Conservation (phyloP, 1,140 invertebrate genomes). For the Homalodisca vitripennis region DNA sequence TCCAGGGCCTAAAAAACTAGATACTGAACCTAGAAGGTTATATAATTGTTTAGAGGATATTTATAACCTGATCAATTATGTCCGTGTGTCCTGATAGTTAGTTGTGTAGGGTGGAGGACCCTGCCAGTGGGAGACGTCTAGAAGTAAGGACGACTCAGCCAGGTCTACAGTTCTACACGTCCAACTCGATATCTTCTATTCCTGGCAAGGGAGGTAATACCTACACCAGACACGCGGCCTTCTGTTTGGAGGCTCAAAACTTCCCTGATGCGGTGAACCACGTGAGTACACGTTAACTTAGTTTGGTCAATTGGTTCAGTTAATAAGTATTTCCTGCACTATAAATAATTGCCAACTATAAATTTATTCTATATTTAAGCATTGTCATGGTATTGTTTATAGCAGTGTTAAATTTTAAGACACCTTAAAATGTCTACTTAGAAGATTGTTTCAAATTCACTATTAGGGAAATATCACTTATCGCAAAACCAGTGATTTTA, state of each 20-base stretch:
- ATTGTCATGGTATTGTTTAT: background rate
- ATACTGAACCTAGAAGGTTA: too few relatives aligned
- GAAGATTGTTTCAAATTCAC: background rate
- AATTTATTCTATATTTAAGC: background rate
- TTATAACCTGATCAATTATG: too few relatives aligned
- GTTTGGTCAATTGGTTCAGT: too few relatives aligned
- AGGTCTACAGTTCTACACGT: constrained; percentile 88
- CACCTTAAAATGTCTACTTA: background rate
- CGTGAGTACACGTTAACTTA: constrained; percentile 51
- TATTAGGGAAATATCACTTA: background rate
- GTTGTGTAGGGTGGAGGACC: constrained; percentile 32
- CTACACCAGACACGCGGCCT: constrained; percentile 77
- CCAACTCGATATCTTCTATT: constrained; percentile 45
- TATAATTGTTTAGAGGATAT: too few relatives aligned
- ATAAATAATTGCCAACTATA: too few relatives aligned
- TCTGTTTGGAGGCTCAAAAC: constrained; percentile 90
- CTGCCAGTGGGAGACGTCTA: constrained; percentile 29
- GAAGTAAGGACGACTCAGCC: constrained; percentile 83
- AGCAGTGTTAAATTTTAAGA: background rate
- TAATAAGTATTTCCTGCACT: too few relatives aligned
- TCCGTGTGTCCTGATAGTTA: too few relatives aligned
- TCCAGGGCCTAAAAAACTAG: too few relatives aligned
- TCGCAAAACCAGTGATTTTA: too few relatives aligned
- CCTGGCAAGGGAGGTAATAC: constrained; percentile 65
- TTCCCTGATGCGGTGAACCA: constrained; percentile 91